Conservation (phyloP, 2,113 vertebrate genomes). For the Serinus canaria region DNA sequence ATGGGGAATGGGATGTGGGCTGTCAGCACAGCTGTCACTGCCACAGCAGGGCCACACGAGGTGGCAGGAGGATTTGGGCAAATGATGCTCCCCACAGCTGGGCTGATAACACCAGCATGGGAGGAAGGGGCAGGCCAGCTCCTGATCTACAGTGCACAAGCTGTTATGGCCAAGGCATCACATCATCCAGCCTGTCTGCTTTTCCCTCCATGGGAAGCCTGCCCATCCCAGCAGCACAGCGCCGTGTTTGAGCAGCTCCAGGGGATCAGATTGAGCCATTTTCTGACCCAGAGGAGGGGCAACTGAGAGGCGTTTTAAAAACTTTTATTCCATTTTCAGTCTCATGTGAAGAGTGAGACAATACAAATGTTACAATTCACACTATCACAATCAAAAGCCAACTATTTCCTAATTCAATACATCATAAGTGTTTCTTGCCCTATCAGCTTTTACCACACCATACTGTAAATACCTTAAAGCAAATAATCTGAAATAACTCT, state of each 20-base stretch:
- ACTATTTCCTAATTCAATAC: background rate
- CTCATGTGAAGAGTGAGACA: background rate
- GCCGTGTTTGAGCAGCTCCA: background rate
- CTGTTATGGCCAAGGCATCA: background rate
- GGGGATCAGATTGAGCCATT: background rate
- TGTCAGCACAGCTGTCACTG: background rate
- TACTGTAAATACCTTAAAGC: background rate
- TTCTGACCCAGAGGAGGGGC: background rate
- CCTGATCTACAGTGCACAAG: background rate
- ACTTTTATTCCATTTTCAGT: background rate
- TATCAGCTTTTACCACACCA: background rate
- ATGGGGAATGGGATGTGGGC: accelerated
- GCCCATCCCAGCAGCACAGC: background rate
- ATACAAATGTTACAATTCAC: background rate
- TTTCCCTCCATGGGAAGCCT: background rate
- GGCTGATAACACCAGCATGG: background rate
- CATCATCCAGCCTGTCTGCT: background rate
- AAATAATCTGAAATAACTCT: background rate
- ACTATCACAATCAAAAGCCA: background rate
- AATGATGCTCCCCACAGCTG: accelerated
- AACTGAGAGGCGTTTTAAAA: background rate
- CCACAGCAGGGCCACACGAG: background rate
- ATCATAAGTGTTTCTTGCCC: accelerated
- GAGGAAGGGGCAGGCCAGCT: background rate
- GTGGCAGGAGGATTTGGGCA: background rate